These are phyloP conservation scores for Agrotis puta DNA, from an alignment of 2,888 invertebrate species.

Conservation along the genomic window DNA sequence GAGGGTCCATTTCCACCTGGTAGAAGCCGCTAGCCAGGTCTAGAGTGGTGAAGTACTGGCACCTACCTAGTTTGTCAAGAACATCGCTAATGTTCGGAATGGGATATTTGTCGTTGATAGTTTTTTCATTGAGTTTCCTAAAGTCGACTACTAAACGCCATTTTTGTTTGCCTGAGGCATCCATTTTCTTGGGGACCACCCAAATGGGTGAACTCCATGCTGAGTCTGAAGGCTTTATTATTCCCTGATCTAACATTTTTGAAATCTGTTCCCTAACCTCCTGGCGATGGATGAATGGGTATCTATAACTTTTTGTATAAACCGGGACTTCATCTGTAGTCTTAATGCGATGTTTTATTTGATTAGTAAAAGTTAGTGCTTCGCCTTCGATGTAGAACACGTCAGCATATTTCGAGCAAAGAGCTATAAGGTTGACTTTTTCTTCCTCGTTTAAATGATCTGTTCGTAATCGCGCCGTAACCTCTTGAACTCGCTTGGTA, in stretches of 20 bases:
- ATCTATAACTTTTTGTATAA: constrained; percentile 1
- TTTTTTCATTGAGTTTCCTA: too few species aligned
- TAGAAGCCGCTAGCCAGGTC: too few species aligned
- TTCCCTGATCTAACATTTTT: constrained; percentile 2
- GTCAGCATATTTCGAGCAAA: neutral
- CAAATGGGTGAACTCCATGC: too few species aligned
- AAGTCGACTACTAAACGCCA: too few species aligned
- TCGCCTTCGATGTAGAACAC: neutral
- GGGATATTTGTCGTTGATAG: too few species aligned
- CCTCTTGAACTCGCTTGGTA: neutral
- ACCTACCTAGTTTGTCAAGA: too few species aligned
- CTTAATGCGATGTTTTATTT: neutral
- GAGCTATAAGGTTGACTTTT: neutral
- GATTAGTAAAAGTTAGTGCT: neutral
- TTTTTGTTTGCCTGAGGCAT: too few species aligned
- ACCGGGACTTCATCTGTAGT: neutral
- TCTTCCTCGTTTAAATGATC: constrained; percentile 10
- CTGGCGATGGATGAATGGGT: neutral
- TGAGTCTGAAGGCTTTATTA: too few species aligned
- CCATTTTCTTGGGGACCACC: too few species aligned
- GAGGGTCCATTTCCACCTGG: too few species aligned
- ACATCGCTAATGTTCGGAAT: too few species aligned
- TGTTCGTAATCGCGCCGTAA: constrained; percentile 2
- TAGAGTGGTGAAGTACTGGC: too few species aligned
- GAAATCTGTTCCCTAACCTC: neutral